Conservation (phyloP, 2,113 vertebrate genomes). For the Lampris megalopsis region DNA sequence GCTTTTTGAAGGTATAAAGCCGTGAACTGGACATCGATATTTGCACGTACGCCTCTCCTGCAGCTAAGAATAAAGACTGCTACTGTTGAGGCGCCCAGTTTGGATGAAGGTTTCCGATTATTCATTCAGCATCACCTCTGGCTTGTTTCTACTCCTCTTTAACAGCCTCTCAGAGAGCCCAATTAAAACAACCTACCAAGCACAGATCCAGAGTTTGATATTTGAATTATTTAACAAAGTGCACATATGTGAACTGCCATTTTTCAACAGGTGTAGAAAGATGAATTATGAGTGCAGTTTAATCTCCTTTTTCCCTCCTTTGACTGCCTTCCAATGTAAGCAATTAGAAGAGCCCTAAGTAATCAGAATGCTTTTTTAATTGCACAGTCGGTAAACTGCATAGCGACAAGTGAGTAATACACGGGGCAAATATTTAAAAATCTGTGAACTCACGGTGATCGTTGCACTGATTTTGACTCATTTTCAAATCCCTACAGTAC, state of each 20-base stretch:
- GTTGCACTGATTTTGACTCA: background rate
- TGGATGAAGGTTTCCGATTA: slow-evolving; percentile 65
- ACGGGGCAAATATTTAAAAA: background rate
- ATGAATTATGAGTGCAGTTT: slow-evolving; percentile 62
- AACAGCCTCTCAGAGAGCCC: slow-evolving; percentile 67
- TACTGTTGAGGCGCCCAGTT: slow-evolving; percentile 51
- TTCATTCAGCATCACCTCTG: slow-evolving; percentile 67
- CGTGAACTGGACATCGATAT: slow-evolving; percentile 13
- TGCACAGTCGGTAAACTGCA: background rate
- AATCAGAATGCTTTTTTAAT: background rate
- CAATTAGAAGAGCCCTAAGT: slow-evolving; percentile 29
- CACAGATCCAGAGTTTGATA: slow-evolving; percentile 61
- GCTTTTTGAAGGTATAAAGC: background rate
- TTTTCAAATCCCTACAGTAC: background rate
- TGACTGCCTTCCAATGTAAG: slow-evolving; percentile 36
- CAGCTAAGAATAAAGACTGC: slow-evolving; percentile 54
- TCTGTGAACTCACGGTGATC: background rate
- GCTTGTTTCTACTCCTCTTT: slow-evolving; percentile 58
- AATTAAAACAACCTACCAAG: slow-evolving; percentile 74
- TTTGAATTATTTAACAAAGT: slow-evolving; percentile 76
- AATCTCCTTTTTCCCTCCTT: slow-evolving; percentile 45
- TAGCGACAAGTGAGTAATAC: background rate
- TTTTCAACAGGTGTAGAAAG: slow-evolving; percentile 74
- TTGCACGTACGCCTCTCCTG: slow-evolving; percentile 25
- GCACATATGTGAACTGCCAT: slow-evolving; percentile 67